Percentiles rank a stretch among this genome's conserved stretches.
Evolutionary conservation across 2,113 vertebrate genomes (phyloP).

Genomic region (Cervus canadensis): DNA sequence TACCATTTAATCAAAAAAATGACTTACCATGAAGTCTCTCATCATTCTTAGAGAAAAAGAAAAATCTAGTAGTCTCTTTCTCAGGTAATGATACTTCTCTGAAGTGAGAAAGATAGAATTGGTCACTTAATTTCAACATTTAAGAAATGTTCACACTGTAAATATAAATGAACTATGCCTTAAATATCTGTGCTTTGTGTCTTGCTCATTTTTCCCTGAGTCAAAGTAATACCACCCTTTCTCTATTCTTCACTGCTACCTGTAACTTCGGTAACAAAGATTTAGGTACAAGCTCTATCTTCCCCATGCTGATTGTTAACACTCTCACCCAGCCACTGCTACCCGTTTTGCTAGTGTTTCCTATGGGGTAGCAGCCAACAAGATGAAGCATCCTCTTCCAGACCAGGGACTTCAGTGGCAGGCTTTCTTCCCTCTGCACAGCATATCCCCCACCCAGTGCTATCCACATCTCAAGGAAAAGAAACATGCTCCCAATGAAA

Average conservation of each 20-base stretch:
- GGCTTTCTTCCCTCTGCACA: neutral
- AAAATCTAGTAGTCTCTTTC: constrained; percentile 75
- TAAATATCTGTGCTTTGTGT: neutral
- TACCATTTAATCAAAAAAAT: neutral
- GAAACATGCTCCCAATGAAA: neutral
- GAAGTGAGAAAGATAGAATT: neutral
- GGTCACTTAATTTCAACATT: neutral
- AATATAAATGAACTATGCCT: neutral
- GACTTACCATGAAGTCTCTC: constrained; percentile 85
- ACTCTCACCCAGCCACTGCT: neutral
- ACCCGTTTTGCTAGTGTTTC: neutral
- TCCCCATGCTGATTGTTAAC: neutral
- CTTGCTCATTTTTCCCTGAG: neutral
- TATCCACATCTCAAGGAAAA: neutral
- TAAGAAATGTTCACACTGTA: constrained; percentile 38
- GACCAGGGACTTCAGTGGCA: neutral
- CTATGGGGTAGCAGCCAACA: neutral
- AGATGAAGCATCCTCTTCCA: neutral
- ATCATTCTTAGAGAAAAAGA: constrained; percentile 90
- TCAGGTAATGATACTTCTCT: constrained; percentile 73
- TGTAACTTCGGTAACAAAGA: neutral
- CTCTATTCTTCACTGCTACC: neutral
- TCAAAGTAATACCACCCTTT: neutral
- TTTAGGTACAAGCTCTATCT: neutral
- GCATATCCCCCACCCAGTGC: neutral